Evolutionary conservation across 1,140 invertebrate genomes (phyloP), one percentile per base, ranked within the genome.

Genomic region (Tribolium castaneum): DNA sequence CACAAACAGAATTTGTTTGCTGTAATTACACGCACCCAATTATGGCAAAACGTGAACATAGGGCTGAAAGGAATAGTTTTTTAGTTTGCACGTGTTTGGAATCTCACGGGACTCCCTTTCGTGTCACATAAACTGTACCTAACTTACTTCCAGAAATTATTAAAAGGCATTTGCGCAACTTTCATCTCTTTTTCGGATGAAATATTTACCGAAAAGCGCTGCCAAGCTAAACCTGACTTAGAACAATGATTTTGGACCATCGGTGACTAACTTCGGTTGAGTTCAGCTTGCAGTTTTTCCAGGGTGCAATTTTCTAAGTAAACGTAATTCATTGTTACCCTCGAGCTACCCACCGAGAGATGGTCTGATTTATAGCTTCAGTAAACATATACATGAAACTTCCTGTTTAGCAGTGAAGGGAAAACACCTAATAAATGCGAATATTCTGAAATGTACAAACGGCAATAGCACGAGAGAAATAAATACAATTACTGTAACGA

Each of bases 401-500:
- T 66, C 9, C 25, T 14, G 10, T 34, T 34, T 66, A 34, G n/a
- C n/a, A 66, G 34, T 66, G 25, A 66, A 35, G 30, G 13, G 12
- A 66, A 62, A 13, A 39, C 39, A 45, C 39, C 9, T n/a, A 19
- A 59, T 7, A 22, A 30, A 22, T 66, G 12, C n/a, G 30, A 66
- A 66, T 35, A 35, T 35, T 66, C 9, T 9, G 16, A 66, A 66
- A 66, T 22, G 30, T 35, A 39, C 25, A 10, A 25, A 51, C 71
- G 50, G 49, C 19, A 56, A 25, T 39, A 73, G 25, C 52, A 25
- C 71, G 12, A 34, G 19, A 52, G 22, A 52, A 73, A 73, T 52
- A 75, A 56, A 76, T 76, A 76, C 56, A 76, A 76, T 76, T 76
- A 66, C 51, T 59, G 73, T 62, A 25, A 59, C 73, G 39, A 62